phyloP scores from a whole-genome alignment of 2,797 vertebrate species.

The Bufotes viridis region DNA sequence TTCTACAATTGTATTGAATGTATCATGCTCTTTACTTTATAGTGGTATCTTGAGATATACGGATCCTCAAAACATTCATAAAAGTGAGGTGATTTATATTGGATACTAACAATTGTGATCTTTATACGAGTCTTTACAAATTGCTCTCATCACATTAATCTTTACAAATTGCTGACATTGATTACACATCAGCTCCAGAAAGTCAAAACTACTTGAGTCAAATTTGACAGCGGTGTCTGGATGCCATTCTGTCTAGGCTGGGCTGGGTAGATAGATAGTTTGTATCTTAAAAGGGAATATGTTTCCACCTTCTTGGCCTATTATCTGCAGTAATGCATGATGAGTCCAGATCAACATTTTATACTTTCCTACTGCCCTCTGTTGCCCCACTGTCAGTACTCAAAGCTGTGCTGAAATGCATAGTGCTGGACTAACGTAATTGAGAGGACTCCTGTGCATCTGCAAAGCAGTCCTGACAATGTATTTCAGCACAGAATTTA shows the following conservation, averaged over 20 bases:
- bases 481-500: too few species aligned
- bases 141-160: not conserved
- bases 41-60: not conserved
- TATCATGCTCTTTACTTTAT: not conserved
- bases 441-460: too few species aligned
- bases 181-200: not conserved
- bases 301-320: too few species aligned
- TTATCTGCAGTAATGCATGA: too few species aligned
- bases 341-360: too few species aligned
- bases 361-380: too few species aligned
- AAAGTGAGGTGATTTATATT: not conserved
- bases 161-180: not conserved
- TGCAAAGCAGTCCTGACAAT: too few species aligned
- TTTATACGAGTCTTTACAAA: not conserved
- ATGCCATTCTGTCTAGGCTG: not conserved
- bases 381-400: too few species aligned
- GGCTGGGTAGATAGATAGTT: not conserved
- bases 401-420: too few species aligned
- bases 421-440: too few species aligned
- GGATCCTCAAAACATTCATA: not conserved
- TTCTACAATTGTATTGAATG: not conserved
- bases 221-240: not conserved
- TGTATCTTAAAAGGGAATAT: too few species aligned
- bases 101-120: not conserved
- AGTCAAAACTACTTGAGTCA: constrained; percentile 4